phyloP scores from a whole-genome alignment of 2,888 invertebrate species.

The Morinoia aosen region DNA sequence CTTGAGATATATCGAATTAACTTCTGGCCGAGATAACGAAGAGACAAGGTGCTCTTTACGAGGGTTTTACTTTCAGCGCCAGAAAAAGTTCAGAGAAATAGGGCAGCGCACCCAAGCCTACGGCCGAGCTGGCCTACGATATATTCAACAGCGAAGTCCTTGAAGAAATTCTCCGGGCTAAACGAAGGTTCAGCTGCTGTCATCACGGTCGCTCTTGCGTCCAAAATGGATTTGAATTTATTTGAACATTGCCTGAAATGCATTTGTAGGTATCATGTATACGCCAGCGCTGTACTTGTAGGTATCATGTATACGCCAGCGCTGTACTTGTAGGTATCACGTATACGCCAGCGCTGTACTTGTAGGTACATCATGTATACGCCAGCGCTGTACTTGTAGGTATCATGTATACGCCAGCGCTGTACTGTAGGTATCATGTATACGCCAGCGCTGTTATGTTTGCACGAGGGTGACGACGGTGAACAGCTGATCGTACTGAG shows the following conservation, averaged over 20 bases:
- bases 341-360: no score
- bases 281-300: no score
- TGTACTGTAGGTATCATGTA: no score
- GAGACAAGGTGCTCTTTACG: conserved; percentile 17
- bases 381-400: no score
- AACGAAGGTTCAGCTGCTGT: background rate
- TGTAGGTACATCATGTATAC: no score
- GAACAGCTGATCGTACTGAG: no score
- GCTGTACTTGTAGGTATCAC: no score
- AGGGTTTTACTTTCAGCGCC: conserved; percentile 17
- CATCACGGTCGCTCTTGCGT: background rate
- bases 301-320: no score
- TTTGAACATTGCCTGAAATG: background rate
- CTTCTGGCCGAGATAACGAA: conserved; percentile 3
- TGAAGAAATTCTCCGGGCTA: background rate
- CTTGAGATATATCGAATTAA: background rate
- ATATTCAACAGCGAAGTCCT: background rate
- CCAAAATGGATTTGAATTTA: background rate
- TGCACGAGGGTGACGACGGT: no score
- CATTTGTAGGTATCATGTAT: no score
- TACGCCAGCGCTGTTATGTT: no score
- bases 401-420: no score
- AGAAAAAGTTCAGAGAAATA: conserved; percentile 9
- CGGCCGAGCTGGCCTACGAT: background rate
- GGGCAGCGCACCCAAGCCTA: background rate